Base-by-base conservation (phyloP, 2,797 vertebrate species). In the Ispidina lecontei region DNA sequence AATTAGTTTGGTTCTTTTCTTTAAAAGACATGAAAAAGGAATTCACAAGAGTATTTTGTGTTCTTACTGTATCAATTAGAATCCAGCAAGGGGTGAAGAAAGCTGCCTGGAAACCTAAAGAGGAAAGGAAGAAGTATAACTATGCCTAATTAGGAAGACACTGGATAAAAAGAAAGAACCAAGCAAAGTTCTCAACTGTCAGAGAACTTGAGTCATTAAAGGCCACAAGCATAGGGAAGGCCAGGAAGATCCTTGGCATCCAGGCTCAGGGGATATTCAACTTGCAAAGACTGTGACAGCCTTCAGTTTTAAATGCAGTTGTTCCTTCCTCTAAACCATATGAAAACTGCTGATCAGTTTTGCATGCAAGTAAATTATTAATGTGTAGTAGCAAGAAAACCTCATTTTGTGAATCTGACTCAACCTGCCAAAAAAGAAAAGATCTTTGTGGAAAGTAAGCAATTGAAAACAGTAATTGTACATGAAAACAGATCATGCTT, bases 401-500 rank as follows among this genome's bases (percentile, higher is more conserved):
- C 49, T 78, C 25, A 67, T 56, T 82, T 81, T 41, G 23, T 31
- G 74, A 79, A 37, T 86, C 54, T 90, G 73, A 88, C 7, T 81
- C 56, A 43, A 35, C 31, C 68, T 82, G 46, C 15, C 64, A 75
- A 73, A 88, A 88, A 41, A 71, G 23, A 70, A 90, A 79, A 63
- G 54, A 54, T 73, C 76, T 88, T 67, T 63, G 54, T 13, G 15
- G n/a, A 83, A 88, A 82, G n/a, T 12, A 88, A 90, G 60, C 23
- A 85, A 79, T 86, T 86, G 44, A 86, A 91, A 90, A 84, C 5
- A 1, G 20, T 56, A 56, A 81, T 71, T 62, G 60, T 26, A 86
- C 31, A 43, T 46, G 21, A 82, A 92, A 90, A 64, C 26, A 88
- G 33, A 31, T 79, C 54, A 81, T 92, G 35, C 33, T 91, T 93